Evolutionary conservation across 2,113 vertebrate species (phyloP), one percentile per base, ranked within the genome.

Genomic region (Thalassarche chlororhynchos): DNA sequence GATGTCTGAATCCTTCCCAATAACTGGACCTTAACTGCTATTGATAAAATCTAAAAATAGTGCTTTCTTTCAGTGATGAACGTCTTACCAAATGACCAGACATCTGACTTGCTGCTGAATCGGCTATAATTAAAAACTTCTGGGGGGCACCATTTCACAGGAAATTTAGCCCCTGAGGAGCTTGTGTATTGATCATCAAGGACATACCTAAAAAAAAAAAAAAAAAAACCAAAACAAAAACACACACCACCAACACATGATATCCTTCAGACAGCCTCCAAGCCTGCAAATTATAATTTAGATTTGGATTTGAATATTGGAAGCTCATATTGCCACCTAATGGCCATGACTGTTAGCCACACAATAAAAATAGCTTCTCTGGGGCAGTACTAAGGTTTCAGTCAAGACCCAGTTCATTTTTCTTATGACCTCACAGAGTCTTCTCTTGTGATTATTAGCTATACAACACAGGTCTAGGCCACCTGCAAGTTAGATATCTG

Each of bases 41-140:
- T 26, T 42, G 42, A 75, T 44, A 58, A 85, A 87, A 51, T 8
- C 6, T 36, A 34, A 92, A 78, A 36, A 26, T 1, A 32, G 9
- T 14, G 11, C 10, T 62, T 77, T 74, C 31, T 93, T 89, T 80
- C 17, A 25, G 0, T 12, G 13, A 55, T 6, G 2, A 14, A 26
- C 13, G 1, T 57, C 98, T 98, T 98, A 99, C 99, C 99, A 1
- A 98, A 99, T 0, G 99, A 99, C 99, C 99, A 99, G 62, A 99
- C 98, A 14, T 99, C 99, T 3, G 99, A 99, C 88, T 99, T 99
- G 98, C 99, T 99, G 98, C 99, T 99, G 97, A 99, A 99, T 91
- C 97, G 99, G 90, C 99, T 99, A 52, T 99, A 99, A 97, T 99
- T 99, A 75, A 99, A 99, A 86, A 99, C 99, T 95, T 99, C 99